phyloP scores from a whole-genome alignment of 1,140 invertebrate species.

The Phthorimaea operculella region DNA sequence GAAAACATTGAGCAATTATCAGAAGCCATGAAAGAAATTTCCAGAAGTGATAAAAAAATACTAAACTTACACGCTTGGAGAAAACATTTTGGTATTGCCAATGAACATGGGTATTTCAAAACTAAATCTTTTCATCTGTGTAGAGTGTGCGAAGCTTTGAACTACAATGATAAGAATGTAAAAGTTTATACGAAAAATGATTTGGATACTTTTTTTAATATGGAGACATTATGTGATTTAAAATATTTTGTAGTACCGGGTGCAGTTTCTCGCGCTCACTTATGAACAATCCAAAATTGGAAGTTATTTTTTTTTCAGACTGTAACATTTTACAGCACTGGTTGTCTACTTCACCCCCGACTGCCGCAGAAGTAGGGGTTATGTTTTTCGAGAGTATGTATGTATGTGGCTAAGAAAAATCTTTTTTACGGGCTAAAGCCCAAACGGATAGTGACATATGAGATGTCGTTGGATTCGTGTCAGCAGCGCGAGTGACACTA shows the following conservation, averaged over 20 bases:
- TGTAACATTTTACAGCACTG: too few species aligned
- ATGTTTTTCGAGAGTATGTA: too few species aligned
- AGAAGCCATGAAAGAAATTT: conserved; percentile 59
- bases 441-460: too few species aligned
- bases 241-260: not conserved
- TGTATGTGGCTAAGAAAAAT: too few species aligned
- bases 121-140: conserved; percentile 78
- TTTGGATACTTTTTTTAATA: conserved; percentile 2
- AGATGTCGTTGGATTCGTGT: too few species aligned
- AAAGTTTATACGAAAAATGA: conserved; percentile 58
- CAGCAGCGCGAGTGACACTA: too few species aligned
- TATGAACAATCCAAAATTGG: too few species aligned
- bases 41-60: conserved; percentile 9
- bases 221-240: not conserved
- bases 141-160: conserved; percentile 79
- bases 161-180: conserved; percentile 63
- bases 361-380: too few species aligned
- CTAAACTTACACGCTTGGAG: conserved; percentile 74
- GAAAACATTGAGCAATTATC: conserved; percentile 70
- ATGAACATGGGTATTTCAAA: conserved; percentile 77
- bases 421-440: too few species aligned
- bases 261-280: too few species aligned
- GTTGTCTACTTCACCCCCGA: too few species aligned
- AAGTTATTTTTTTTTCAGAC: too few species aligned
- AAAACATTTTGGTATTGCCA: conserved; percentile 71